Evolutionary conservation across 37 sponge, comb jelly and placozoan species (phyloP).

Genomic region (Eunapius fragilis): DNA sequence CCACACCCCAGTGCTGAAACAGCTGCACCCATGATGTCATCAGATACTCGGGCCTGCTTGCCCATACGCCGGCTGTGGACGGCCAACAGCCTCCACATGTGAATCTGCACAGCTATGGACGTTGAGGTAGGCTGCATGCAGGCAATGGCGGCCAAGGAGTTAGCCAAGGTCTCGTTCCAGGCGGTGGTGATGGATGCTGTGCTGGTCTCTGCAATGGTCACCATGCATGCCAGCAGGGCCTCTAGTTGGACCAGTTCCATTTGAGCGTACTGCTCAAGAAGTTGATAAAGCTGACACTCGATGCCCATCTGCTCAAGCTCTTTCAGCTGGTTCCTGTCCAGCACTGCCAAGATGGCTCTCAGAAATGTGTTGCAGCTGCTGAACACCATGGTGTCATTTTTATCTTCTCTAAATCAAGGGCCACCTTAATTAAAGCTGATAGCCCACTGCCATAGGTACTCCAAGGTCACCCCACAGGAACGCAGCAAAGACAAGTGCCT

Average conservation of each 20-base stretch:
- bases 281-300: background rate
- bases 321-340: conserved; percentile 21
- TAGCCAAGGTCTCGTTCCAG: conserved; percentile 13
- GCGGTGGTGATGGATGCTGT: background rate
- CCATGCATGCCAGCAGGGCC: conserved; percentile 30
- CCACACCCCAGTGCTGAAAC: background rate
- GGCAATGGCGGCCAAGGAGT: conserved; percentile 24
- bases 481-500: background rate
- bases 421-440: conserved; percentile 12
- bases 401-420: conserved; percentile 6
- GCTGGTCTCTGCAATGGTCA: conserved; percentile 23
- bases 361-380: conserved; percentile 15
- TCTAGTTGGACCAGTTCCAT: conserved; percentile 8
- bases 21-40: background rate
- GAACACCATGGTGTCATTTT: background rate
- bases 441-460: conserved; percentile 22
- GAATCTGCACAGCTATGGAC: conserved; percentile 13
- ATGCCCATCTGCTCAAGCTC: conserved; percentile 39
- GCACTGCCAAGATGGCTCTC: conserved; percentile 4
- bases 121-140: conserved; percentile 30
- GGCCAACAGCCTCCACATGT: conserved; percentile 44
- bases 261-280: conserved; percentile 21
- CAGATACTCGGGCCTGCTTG: background rate
- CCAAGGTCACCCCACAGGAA: background rate
- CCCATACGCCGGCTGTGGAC: background rate